phyloP scores from a whole-genome alignment of 2,113 vertebrate genomes.

The Pheucticus melanocephalus region DNA sequence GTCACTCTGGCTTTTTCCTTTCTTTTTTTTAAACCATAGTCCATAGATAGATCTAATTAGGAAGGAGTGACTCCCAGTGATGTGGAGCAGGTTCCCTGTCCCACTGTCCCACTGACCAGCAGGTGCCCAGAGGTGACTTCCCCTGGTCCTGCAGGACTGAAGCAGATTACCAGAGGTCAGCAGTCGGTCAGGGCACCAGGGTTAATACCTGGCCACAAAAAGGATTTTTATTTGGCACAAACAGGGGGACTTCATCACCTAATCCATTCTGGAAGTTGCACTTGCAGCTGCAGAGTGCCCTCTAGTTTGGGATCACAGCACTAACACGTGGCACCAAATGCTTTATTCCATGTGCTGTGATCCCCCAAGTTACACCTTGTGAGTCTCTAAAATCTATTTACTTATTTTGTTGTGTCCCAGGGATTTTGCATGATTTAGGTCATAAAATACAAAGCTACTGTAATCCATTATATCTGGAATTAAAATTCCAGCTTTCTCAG shows the following conservation, averaged over 20 bases:
- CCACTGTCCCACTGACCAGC: constrained; percentile 22
- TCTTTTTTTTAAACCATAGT: not conserved
- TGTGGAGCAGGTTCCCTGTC: not conserved
- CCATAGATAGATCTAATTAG: not conserved
- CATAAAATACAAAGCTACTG: not conserved
- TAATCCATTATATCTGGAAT: not conserved
- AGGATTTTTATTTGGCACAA: constrained; percentile 27
- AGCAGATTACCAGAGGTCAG: constrained; percentile 39
- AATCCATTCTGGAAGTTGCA: not conserved
- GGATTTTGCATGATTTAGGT: not conserved
- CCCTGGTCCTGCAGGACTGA: not conserved
- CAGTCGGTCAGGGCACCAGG: not conserved
- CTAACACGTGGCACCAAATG: not conserved
- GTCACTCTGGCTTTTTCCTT: not conserved
- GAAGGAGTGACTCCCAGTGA: not conserved
- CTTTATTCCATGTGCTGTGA: not conserved
- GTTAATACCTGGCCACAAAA: constrained; percentile 20
- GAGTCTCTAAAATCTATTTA: not conserved
- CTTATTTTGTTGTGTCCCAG: not conserved
- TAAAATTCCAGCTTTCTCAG: not conserved
- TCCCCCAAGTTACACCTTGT: not conserved
- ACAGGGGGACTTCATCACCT: not conserved
- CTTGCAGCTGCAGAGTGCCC: constrained; percentile 23
- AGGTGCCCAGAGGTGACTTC: not conserved
- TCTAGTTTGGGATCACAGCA: not conserved